Base-by-base conservation (phyloP, 2,113 vertebrate genomes). In the Neodon shergylaensis region DNA sequence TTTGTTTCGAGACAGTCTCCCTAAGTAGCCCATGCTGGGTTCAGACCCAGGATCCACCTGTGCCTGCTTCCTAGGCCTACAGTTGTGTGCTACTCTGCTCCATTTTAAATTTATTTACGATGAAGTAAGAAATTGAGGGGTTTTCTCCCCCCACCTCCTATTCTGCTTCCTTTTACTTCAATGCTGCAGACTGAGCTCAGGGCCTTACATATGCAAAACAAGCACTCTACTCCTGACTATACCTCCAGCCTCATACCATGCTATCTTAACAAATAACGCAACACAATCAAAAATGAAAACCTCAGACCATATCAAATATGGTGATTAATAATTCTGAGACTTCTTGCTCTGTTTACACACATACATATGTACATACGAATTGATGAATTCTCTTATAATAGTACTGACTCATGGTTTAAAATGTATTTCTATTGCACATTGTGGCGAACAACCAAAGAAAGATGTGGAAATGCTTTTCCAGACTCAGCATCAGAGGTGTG, bases 191-290 rank as follows among this genome's bases (percentile, higher is more conserved):
- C 24, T 14, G 44, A 86, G 4, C 47, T 49, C 65, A 87, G 9
- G 22, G 66, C 33, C 33, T 88, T 28, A 14, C 16, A 28, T 13
- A 28, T 39, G 47, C 47, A 19, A 72, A 54, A 7, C 7, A 6
- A 88, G 12, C 4, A 72, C 24, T 14, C 33, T 54, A 39, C 19
- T 54, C 68, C 13, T 11, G 47, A 54, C 8, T 19, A 39, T 28
- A 54, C 7, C 47, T 7, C 7, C 36, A 39, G 33, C 2, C 19
- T n/a, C 78, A 82, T 54, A 21, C 39, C 14, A 90, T 4, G 84
- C 26, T 33, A 86, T 61, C 52, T 92, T n/a, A 88, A 63, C 36
- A 89, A 95, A 78, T 52, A 77, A 95, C 73, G 49, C 63, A 87
- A 21, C 47, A 66, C 1, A 61, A 17, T 63, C 19, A 58, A 79